phyloP scores from a whole-genome alignment of 2,888 invertebrate species.

The Tenthredo livida region DNA sequence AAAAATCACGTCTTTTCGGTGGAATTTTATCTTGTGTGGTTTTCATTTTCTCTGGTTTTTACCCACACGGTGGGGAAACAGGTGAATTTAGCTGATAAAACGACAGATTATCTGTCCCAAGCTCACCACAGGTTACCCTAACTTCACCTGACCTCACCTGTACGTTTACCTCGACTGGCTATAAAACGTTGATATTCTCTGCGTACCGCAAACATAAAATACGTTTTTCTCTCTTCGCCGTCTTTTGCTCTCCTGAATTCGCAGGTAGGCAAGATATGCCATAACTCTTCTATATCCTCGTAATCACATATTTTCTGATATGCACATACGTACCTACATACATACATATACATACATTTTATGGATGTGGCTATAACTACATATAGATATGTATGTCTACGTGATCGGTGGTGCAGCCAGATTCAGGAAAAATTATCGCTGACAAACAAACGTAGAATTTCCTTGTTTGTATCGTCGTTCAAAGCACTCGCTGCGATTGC shows the following conservation, averaged over 20 bases:
- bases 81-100: slow-evolving; percentile 34
- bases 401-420: neutral
- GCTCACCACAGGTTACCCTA: neutral
- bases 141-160: slow-evolving; percentile 40
- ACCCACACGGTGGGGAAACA: neutral
- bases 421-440: slow-evolving; percentile 6
- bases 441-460: slow-evolving; percentile 28
- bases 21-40: neutral
- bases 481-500: slow-evolving; percentile 49
- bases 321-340: neutral
- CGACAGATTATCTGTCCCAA: slow-evolving; percentile 15
- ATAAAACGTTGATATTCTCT: slow-evolving; percentile 52
- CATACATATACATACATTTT: neutral
- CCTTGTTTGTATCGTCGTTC: slow-evolving; percentile 38
- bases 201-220: slow-evolving; percentile 50
- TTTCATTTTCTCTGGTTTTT: slow-evolving; percentile 7
- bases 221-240: slow-evolving; percentile 6
- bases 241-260: slow-evolving; percentile 27
- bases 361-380: neutral
- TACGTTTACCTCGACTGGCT: slow-evolving; percentile 7
- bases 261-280: slow-evolving; percentile 29
- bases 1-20: neutral
- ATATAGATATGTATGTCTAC: neutral
- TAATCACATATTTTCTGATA: slow-evolving; percentile 40
- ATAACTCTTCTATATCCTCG: slow-evolving; percentile 36